Base-by-base conservation (phyloP, 2,888 invertebrate species). In the Dicranocentrus wangi region DNA sequence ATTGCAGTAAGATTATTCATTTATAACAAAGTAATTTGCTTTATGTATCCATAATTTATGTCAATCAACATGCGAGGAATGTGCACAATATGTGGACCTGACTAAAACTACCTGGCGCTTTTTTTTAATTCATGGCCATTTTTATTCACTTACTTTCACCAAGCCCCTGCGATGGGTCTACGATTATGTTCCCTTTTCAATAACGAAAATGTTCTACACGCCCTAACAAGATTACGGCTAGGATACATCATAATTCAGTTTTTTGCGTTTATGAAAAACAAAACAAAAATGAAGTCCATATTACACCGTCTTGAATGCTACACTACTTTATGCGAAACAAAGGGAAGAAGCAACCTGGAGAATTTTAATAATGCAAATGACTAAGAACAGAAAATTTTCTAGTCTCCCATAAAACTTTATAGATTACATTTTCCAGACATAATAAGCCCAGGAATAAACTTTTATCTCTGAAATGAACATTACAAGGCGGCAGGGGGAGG, bases 311-410 rank as follows among this genome's bases (percentile, higher is more conserved):
- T 39, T 39, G 13, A 39, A 13, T 39, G 39, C 5, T 8, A 39
- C 13, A 39, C 39, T 13, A 53, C 21, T 21, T 7, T 32, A 8
- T 43, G 2, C 17, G 47, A 17, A 17, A 39, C 39, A 39, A 39
- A 39, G 39, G 15, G 42, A 58, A 25, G 43, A 63, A 39, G 32
- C 53, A 65, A 65, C 73, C 55, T 53, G 39, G 55, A 65, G 27
- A 75, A 53, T 75, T 75, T 75, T 75, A 75, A 75, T 75, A 75
- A 75, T 75, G 73, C 65, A 75, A 75, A 75, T 75, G 53, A 75
- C 73, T 53, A n/a, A 21, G 27, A 75, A 65, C 19, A 60, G 42
- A 65, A 53, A 65, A 60, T 75, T 75, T 55, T 17, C 17, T 55
- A 42, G 39, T 39, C n/a, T 23, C 21, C 32, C 65, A 75, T 75